phyloP scores from a whole-genome alignment of 64 coral and sea anemone genomes.

The Pocillopora damicornis region DNA sequence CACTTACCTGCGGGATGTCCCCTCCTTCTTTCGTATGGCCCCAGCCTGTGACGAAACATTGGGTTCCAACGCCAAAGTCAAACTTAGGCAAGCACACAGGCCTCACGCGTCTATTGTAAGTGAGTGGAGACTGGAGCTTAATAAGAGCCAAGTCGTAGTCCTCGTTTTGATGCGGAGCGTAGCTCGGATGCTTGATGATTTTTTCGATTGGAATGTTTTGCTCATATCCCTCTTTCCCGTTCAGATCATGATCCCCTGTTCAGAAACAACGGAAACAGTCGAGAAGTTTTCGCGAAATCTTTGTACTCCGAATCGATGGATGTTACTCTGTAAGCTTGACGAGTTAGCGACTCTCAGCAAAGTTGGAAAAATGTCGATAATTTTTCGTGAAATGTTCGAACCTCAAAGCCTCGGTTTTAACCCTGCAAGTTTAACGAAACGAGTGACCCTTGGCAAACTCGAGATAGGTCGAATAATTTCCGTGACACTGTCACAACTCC shows the following conservation, averaged over 20 bases:
- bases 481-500: too few species aligned
- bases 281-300: too few species aligned
- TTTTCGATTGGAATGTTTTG: conserved; percentile 52
- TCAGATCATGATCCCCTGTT: conserved; percentile 69
- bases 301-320: too few species aligned
- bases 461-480: too few species aligned
- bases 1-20: conserved; percentile 24
- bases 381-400: too few species aligned
- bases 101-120: conserved; percentile 52
- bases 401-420: too few species aligned
- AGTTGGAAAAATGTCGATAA: too few species aligned
- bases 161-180: conserved; percentile 38
- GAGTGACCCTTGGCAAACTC: too few species aligned
- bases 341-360: too few species aligned
- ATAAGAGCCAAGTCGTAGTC: conserved; percentile 83
- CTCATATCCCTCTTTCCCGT: conserved; percentile 51
- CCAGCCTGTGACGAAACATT: conserved; percentile 71
- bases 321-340: too few species aligned
- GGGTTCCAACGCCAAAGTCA: conserved; percentile 30
- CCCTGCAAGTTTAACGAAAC: too few species aligned
- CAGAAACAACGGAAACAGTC: background rate
- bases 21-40: conserved; percentile 49
- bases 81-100: conserved; percentile 68
- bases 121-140: conserved; percentile 63
- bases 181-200: conserved; percentile 61